Conservation (phyloP, 2,888 invertebrate genomes). For the Scotopteryx bipunctaria region DNA sequence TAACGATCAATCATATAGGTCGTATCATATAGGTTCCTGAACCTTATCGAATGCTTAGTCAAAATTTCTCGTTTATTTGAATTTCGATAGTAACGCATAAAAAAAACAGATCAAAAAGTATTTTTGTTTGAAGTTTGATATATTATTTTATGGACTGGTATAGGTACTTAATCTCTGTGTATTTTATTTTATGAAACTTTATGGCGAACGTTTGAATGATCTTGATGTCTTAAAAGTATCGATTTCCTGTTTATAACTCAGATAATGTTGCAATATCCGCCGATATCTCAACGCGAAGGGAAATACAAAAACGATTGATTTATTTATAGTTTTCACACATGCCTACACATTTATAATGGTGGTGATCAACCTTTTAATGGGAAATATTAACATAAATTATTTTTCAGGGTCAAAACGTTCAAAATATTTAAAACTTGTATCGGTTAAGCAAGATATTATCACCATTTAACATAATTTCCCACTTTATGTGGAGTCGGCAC, state of each 20-base stretch:
- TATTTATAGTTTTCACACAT: conserved; percentile 18
- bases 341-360: conserved; percentile 11
- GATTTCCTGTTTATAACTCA: conserved; percentile 52
- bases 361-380: conserved; percentile 26
- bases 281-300: conserved; percentile 38
- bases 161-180: neutral
- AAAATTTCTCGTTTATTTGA: too few relatives aligned
- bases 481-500: too few relatives aligned
- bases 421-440: neutral
- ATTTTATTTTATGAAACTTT: conserved; percentile 10
- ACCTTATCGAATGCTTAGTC: too few relatives aligned
- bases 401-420: conserved; percentile 17
- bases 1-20: too few relatives aligned
- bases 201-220: conserved; percentile 24
- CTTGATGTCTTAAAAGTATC: conserved; percentile 36
- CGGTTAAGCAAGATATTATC: neutral
- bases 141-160: neutral
- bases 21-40: too few relatives aligned
- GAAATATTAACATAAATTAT: conserved; percentile 20
- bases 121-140: neutral
- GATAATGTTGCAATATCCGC: conserved; percentile 53
- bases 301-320: conserved; percentile 26
- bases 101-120: too few relatives aligned
- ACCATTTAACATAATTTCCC: too few relatives aligned
- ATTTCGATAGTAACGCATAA: too few relatives aligned